These are phyloP conservation scores for Euura lappo DNA, from an alignment of 1,140 invertebrate species.

Conservation along the genomic window DNA sequence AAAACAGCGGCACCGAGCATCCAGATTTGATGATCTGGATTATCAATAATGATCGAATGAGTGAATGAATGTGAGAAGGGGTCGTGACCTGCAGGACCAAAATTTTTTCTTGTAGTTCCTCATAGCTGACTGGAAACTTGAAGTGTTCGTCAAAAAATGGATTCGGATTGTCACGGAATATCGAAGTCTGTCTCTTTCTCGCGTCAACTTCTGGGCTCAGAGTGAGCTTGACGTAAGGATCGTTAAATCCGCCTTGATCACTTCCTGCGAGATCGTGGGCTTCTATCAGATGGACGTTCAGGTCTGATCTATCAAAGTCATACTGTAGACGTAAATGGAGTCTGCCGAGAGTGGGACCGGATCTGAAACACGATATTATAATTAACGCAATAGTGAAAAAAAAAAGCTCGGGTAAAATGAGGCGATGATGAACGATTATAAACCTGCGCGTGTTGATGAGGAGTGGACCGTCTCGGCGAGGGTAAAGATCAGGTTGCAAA, in stretches of 20 bases:
- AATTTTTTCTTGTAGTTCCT: slow-evolving; percentile 77
- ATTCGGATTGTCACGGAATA: slow-evolving; percentile 77
- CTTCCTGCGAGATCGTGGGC: slow-evolving; percentile 83
- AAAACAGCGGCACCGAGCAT: no score
- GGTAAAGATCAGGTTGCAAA: slow-evolving; percentile 85
- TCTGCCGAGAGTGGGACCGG: slow-evolving; percentile 72
- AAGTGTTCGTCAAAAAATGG: slow-evolving; percentile 85
- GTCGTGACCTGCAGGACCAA: slow-evolving; percentile 68
- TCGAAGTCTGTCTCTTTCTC: slow-evolving; percentile 82
- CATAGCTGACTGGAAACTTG: slow-evolving; percentile 84
- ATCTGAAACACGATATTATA: slow-evolving; percentile 45
- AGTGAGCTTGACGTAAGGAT: slow-evolving; percentile 81
- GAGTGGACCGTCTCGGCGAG: slow-evolving; percentile 74
- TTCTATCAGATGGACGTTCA: slow-evolving; percentile 84
- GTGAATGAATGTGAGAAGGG: neutral
- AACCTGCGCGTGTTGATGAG: slow-evolving; percentile 67
- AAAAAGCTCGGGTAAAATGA: neutral
- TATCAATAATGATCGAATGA: slow-evolving; percentile 2
- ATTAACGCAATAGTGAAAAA: neutral
- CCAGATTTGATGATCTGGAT: neutral
- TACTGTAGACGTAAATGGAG: slow-evolving; percentile 87
- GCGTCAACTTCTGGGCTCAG: slow-evolving; percentile 82
- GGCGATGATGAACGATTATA: neutral
- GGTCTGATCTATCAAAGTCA: slow-evolving; percentile 87
- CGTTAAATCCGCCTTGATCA: slow-evolving; percentile 84